Evolutionary conservation across 2,113 vertebrate species (phyloP).

Genomic region (Dinomys branickii): DNA sequence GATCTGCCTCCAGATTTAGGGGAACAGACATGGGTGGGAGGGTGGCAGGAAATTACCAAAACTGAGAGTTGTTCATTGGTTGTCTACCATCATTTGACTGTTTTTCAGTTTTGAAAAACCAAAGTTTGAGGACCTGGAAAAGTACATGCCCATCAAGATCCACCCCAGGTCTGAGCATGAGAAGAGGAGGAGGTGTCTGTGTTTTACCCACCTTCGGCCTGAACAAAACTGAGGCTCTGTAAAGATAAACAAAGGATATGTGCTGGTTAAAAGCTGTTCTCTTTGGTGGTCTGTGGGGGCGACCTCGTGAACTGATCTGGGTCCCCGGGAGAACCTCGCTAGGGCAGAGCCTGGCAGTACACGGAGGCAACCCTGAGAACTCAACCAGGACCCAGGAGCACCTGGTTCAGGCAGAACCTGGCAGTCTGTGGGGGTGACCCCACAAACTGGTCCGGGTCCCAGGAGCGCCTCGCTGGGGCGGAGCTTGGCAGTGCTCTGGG

Average conservation of each 20-base stretch:
- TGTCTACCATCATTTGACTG: neutral
- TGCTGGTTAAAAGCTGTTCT: neutral
- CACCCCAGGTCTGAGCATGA: neutral
- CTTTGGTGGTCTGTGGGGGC: too few species aligned
- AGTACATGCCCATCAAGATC: neutral
- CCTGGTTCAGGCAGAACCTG: too few species aligned
- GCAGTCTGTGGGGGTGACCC: too few species aligned
- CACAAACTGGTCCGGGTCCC: too few species aligned
- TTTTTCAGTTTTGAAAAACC: neutral
- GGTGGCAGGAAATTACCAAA: neutral
- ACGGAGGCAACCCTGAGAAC: too few species aligned
- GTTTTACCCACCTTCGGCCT: neutral
- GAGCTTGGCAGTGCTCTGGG: too few species aligned
- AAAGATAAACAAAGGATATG: neutral
- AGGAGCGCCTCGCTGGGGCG: too few species aligned
- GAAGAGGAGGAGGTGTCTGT: neutral
- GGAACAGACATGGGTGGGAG: rapidly evolving
- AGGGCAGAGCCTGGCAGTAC: too few species aligned
- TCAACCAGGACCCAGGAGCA: too few species aligned
- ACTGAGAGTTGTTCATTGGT: neutral
- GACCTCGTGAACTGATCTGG: too few species aligned
- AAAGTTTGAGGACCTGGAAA: neutral
- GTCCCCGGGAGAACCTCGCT: too few species aligned
- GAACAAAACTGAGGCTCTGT: neutral
- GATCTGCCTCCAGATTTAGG: neutral